Evolutionary conservation across 1,140 invertebrate genomes (phyloP).

Genomic region (Meloidogyne hapla): DNA sequence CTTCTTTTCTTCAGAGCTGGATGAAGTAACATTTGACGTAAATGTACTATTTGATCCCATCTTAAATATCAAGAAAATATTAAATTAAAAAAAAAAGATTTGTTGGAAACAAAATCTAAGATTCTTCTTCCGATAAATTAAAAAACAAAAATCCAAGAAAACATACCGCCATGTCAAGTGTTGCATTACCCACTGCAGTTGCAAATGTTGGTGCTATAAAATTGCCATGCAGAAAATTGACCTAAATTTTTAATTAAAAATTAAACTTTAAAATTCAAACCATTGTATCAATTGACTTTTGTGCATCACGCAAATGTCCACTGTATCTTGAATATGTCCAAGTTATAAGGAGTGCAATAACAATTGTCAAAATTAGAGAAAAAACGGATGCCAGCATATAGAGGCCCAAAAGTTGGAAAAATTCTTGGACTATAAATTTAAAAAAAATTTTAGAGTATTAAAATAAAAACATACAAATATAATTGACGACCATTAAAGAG

Average conservation of each 20-base stretch:
- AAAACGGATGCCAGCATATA: constrained; percentile 56
- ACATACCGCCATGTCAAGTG: constrained; percentile 24
- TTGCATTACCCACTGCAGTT: constrained; percentile 10
- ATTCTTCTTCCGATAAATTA: no score
- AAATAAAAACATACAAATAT: constrained; percentile 42
- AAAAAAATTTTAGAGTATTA: background rate
- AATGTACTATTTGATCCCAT: background rate
- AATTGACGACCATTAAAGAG: constrained; percentile 54
- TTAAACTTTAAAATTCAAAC: background rate
- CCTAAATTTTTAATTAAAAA: constrained; percentile 71
- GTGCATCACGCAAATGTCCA: constrained; percentile 54
- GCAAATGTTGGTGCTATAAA: constrained; percentile 24
- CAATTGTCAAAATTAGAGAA: constrained; percentile 52
- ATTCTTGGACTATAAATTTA: constrained; percentile 48
- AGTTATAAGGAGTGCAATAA: constrained; percentile 47
- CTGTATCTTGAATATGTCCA: constrained; percentile 62
- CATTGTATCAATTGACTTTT: constrained; percentile 30
- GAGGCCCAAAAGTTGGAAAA: constrained; percentile 60
- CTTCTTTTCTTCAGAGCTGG: background rate
- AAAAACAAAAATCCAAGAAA: background rate
- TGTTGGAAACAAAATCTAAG: no score
- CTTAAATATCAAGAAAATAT: background rate
- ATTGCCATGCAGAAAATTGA: constrained; percentile 80
- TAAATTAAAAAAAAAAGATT: no score
- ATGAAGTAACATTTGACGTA: background rate